Evolutionary conservation across 2,797 vertebrate species (phyloP), one percentile per base, ranked within the genome.

Genomic region (Mionectes olivaceus): DNA sequence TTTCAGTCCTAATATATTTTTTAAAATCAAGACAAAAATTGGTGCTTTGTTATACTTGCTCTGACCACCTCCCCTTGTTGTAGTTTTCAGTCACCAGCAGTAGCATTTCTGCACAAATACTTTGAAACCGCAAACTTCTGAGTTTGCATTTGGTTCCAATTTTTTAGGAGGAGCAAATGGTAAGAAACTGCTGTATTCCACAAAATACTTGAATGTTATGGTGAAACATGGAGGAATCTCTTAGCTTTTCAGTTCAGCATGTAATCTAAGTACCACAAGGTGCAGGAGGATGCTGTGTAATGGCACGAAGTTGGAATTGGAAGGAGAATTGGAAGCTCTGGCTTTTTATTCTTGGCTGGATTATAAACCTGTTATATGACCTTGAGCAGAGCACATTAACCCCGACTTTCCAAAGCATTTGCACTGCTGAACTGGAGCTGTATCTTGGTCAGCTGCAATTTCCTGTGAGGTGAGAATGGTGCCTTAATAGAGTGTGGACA

Each of bases 101-200:
- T 19, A 60, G 11, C 32, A 53, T 85, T 89, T 87, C 43, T 68
- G 49, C 24, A 73, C 9, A 77, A 59, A 59, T 57, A 22, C 10
- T 7, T 46, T 37, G 50, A 85, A 78, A 83, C 16, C 73, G 30
- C 11, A 67, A 63, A 74, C 83, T 67, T 16, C 30, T 15, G 19
- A 59, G 11, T 67, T 65, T 3, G 3, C 73, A 37, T 10, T 60
- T 70, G 37, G 22, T 64, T 89, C 10, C 14, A 24, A 0, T 17
- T 25, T 56, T 30, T 30, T 10, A 4, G 1, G 1, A 2, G 19
- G 2, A 35, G 39, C 10, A 33, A 33, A 19, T 13, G n/a, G n/a
- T 49, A 73, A 71, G 30, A 73, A 74, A 27, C 6, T 70, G 21
- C 13, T 3, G 0, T 30, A 49, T 71, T 75, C 10, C 4, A 21